Base-by-base conservation (phyloP, 23 tunicate species). In the Ascidia mentula region DNA sequence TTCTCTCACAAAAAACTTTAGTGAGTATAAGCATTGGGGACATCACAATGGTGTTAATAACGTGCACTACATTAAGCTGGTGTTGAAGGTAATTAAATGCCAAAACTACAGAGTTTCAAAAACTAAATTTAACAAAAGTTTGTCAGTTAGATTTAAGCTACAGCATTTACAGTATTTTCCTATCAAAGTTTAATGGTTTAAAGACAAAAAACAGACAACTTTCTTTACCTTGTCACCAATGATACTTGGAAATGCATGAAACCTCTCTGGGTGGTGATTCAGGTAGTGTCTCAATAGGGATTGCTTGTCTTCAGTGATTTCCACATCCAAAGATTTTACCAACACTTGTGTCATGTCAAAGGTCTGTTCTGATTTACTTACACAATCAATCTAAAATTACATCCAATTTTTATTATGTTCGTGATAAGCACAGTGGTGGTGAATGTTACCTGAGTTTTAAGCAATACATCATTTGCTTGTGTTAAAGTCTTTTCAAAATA, bases 161-260 rank as follows among this genome's bases (percentile, higher is more conserved):
- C n/a, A n/a, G n/a, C n/a, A n/a, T n/a, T n/a, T n/a, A n/a, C n/a
- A n/a, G n/a, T n/a, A n/a, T n/a, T n/a, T n/a, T n/a, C n/a, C n/a
- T n/a, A n/a, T n/a, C n/a, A n/a, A n/a, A n/a, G n/a, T n/a, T n/a
- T n/a, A n/a, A n/a, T n/a, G n/a, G n/a, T n/a, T n/a, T n/a, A n/a
- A n/a, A n/a, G n/a, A n/a, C n/a, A n/a, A n/a, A n/a, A n/a, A n/a
- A n/a, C n/a, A n/a, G n/a, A n/a, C n/a, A n/a, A n/a, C n/a, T n/a
- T n/a, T n/a, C n/a, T 34, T 77, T 82, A 88, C 92, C 83, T 82
- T 88, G 79, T 77, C 82, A 37, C 92, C 92, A n/a, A 88, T 77
- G 60, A 88, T 87, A 38, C 92, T 88, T 31, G 92, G 92, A 77
- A 88, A 88, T 7, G 78, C 71, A 30, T 79, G 37, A 79, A 88